Conservation (phyloP, 1,140 invertebrate species). For the Drosophila nebulosa region DNA sequence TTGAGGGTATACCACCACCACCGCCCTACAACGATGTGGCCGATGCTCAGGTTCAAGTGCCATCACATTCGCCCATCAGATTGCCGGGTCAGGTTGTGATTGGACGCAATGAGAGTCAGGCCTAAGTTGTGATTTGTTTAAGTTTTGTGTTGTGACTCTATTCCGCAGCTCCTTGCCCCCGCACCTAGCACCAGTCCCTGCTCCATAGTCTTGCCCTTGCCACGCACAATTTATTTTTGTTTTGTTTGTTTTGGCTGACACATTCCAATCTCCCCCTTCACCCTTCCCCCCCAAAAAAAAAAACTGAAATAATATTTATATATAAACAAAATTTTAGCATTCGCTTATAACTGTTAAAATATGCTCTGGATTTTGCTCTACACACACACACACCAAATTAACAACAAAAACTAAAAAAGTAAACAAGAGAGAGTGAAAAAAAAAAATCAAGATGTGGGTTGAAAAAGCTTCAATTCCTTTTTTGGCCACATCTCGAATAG, state of each 20-base stretch:
- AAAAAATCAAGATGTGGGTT: slow-evolving; percentile 16
- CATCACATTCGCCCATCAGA: slow-evolving; percentile 43
- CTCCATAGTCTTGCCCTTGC: slow-evolving; percentile 25
- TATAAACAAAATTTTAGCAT: slow-evolving; percentile 29
- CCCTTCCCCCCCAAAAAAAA: slow-evolving; percentile 8
- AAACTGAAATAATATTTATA: slow-evolving; percentile 3
- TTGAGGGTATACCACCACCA: slow-evolving; percentile 50
- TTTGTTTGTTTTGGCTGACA: slow-evolving; percentile 2
- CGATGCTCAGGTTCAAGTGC: slow-evolving; percentile 44
- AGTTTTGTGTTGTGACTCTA: slow-evolving; percentile 51
- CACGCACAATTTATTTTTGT: slow-evolving; percentile 20
- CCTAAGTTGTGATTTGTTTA: slow-evolving; percentile 65
- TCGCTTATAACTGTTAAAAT: slow-evolving; percentile 68
- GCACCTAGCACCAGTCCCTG: not conserved
- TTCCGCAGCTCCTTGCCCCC: not conserved
- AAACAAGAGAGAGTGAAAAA: not conserved
- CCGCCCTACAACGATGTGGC: slow-evolving; percentile 64
- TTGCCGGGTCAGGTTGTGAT: slow-evolving; percentile 59
- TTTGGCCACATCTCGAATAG: slow-evolving; percentile 31
- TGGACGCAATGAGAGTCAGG: slow-evolving; percentile 68
- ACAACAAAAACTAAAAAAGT: slow-evolving; percentile 14
- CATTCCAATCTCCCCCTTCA: not conserved
- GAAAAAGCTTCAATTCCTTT: slow-evolving; percentile 48
- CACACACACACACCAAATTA: slow-evolving; percentile 2
- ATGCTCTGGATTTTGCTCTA: slow-evolving; percentile 50